phyloP scores from a whole-genome alignment of 2,797 vertebrate species.

The Xenopus petersii region DNA sequence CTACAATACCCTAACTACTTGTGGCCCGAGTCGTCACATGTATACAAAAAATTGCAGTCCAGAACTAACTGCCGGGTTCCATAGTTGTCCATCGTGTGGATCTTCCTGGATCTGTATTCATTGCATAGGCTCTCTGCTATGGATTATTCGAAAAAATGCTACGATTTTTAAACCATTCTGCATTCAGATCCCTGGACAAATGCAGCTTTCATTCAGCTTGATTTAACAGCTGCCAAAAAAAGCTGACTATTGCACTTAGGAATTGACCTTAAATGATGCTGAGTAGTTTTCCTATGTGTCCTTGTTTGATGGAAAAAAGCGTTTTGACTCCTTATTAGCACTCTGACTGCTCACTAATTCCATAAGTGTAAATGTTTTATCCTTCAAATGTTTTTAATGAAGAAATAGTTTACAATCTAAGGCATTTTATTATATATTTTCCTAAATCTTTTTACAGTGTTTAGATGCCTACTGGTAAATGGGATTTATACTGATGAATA shows the following conservation, averaged over 20 bases:
- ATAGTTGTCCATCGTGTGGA: conserved; percentile 21
- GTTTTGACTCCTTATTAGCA: too few relatives aligned
- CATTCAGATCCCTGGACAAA: conserved; percentile 17
- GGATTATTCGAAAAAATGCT: conserved; percentile 21
- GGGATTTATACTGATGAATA: too few relatives aligned
- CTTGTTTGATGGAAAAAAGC: too few relatives aligned
- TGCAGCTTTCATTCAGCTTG: conserved; percentile 3
- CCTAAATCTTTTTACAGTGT: too few relatives aligned
- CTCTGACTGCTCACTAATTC: too few relatives aligned
- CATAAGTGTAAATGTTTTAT: too few relatives aligned
- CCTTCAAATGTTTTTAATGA: too few relatives aligned
- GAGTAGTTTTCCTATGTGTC: conserved; percentile 29
- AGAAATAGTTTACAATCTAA: too few relatives aligned
- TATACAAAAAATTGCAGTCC: conserved; percentile 64
- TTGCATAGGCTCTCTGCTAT: neutral
- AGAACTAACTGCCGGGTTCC: conserved; percentile 47
- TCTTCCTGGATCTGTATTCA: conserved; percentile 9
- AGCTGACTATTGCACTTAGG: conserved; percentile 28
- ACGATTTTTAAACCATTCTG: conserved; percentile 29
- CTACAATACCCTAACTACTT: conserved; percentile 64
- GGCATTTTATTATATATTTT: too few relatives aligned
- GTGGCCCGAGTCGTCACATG: conserved; percentile 68
- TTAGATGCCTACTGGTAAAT: too few relatives aligned
- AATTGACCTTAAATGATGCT: conserved; percentile 23
- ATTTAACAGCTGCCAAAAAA: conserved; percentile 4